These are phyloP conservation scores for Blastomussa wellsi DNA, from an alignment of 92 coral and sea anemone species.

Conservation along the genomic window DNA sequence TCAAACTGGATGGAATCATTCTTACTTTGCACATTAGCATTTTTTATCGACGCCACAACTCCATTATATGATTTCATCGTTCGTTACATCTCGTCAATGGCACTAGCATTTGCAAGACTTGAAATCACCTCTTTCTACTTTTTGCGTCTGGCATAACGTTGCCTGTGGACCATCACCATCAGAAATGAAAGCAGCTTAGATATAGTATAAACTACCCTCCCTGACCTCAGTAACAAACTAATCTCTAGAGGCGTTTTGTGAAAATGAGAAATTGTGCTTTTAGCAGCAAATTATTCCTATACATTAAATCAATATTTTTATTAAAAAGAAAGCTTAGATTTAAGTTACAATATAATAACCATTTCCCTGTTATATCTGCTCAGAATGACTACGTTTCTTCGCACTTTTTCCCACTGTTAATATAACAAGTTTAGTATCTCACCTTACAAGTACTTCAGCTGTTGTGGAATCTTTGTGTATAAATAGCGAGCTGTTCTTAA, in stretches of 20 bases:
- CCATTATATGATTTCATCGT: neutral
- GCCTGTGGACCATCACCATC: neutral
- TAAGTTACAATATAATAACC: neutral
- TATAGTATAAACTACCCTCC: neutral
- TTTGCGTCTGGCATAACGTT: neutral
- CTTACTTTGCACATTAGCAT: conserved; percentile 2
- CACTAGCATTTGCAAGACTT: neutral
- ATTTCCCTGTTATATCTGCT: neutral
- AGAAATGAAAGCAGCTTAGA: neutral
- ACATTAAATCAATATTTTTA: conserved; percentile 5
- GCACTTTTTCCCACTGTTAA: neutral
- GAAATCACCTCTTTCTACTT: neutral
- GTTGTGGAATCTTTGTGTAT: neutral
- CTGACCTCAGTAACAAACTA: neutral
- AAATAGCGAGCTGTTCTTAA: neutral
- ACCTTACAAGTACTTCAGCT: neutral
- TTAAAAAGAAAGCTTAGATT: neutral
- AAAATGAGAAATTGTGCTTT: neutral
- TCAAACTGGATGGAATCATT: neutral
- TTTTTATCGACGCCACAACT: neutral
- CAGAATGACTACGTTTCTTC: neutral
- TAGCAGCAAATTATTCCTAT: conserved; percentile 5
- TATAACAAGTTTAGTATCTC: neutral
- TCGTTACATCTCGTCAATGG: neutral
- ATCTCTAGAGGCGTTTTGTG: neutral